These are phyloP conservation scores for Podilymbus podiceps DNA, from an alignment of 2,113 vertebrate genomes.

Conservation along the genomic window DNA sequence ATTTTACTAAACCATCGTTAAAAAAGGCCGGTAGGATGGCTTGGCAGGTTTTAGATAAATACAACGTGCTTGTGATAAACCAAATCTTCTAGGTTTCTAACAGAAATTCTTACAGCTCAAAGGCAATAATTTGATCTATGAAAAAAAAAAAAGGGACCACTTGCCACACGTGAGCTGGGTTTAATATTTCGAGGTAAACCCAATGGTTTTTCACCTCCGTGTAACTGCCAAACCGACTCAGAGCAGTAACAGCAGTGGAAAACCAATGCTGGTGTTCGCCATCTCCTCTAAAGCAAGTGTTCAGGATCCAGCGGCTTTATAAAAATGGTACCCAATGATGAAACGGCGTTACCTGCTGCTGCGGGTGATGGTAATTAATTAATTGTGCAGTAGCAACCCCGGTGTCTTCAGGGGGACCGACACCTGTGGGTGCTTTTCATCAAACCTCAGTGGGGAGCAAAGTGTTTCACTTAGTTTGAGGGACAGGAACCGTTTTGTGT, in stretches of 20 bases:
- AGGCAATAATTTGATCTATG: neutral
- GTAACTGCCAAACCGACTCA: neutral
- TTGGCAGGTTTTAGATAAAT: neutral
- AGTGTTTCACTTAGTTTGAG: neutral
- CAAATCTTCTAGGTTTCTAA: neutral
- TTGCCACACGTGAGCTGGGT: neutral
- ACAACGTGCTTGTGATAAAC: neutral
- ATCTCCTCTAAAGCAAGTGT: neutral
- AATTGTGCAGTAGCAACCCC: rapidly evolving
- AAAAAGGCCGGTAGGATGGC: neutral
- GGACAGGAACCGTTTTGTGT: neutral
- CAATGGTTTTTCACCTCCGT: neutral
- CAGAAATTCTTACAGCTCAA: neutral
- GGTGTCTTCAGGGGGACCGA: rapidly evolving
- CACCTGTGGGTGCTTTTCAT: neutral
- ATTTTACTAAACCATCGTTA: neutral
- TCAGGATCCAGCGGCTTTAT: neutral
- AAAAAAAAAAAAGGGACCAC: neutral
- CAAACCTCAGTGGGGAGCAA: neutral
- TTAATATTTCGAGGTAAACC: neutral
- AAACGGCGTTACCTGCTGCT: neutral
- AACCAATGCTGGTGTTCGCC: neutral
- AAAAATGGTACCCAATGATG: neutral
- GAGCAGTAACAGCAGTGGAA: neutral
- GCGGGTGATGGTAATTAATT: neutral